Base-by-base conservation (phyloP, 2,888 invertebrate genomes). In the Liposcelis brunnea region DNA sequence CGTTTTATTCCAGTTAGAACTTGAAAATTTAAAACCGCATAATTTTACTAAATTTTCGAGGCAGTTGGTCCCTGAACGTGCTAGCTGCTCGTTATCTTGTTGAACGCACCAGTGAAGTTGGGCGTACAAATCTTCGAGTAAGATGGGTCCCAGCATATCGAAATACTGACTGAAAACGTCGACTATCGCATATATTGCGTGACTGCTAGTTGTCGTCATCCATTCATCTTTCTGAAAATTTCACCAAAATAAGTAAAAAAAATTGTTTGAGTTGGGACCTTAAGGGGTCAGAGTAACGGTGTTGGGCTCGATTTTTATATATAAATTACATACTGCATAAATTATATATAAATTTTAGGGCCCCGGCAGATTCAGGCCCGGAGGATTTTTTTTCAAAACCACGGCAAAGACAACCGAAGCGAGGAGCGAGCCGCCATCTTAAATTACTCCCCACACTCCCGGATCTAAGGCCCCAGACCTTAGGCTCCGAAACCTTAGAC, bases 141-240 rank as follows among this genome's bases (percentile, higher is more conserved):
- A 65, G 37, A 95, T 69, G n/a, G 84, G 79, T 40, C 91, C 87
- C 36, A 99, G 71, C 33, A 82, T 75, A 59, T 90, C 90, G 64
- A 91, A 98, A 66, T 90, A 98, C 64, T 97, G 97, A 26, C 94
- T 91, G 66, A 98, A 97, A 26, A 99, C 97, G 63, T 99, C 98
- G 15, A 98, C 89, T 50, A 99, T 94, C 2, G 97, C 93, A 61
- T 97, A 97, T 50, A 99, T 67, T 1, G 98, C 97, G 64, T 98
- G 98, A 65, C 98, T 98, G 67, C 98, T 98, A 0, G 98, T 99
- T 6, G 98, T 99, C 46, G 95, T 95, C 95, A 99, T 95, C 98
- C 98, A 99, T 66, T 98, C 98, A 19, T 90, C 86, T 68, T 97
- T 97, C 72, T 79, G 59, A 34, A 49, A 49, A 43, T 33, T 45